Evolutionary conservation across 2,113 vertebrate species (phyloP).

Genomic region (Phycodurus eques): DNA sequence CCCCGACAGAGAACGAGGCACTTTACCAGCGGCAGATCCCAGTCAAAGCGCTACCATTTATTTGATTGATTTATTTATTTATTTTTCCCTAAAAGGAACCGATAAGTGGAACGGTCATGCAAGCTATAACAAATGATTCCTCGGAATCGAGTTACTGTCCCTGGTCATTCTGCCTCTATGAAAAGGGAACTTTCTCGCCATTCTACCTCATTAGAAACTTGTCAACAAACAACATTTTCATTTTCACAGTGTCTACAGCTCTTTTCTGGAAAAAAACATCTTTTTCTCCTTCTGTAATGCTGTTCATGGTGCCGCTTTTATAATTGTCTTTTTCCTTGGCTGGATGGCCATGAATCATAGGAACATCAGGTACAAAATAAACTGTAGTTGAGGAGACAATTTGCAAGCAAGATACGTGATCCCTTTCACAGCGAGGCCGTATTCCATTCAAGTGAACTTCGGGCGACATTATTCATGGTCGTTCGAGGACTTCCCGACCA

Average conservation of each 20-base stretch:
- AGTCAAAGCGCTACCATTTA: too few species aligned
- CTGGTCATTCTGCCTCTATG: neutral
- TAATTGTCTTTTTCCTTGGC: neutral
- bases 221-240: neutral
- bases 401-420: neutral
- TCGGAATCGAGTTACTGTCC: neutral
- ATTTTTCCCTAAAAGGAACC: too few species aligned
- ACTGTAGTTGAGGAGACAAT: neutral
- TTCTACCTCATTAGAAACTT: neutral
- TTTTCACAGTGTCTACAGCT: neutral
- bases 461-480: neutral
- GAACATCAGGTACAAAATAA: neutral
- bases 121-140: neutral
- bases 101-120: too few species aligned
- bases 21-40: too few species aligned
- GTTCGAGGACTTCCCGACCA: neutral
- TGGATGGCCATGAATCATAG: neutral
- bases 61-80: too few species aligned
- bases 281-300: neutral
- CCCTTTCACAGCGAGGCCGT: neutral
- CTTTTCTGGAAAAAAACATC: neutral
- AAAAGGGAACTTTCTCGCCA: neutral
- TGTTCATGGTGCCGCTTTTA: neutral
- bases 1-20: too few species aligned
- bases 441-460: neutral